A percentile compares a stretch with the other conserved stretches of the same genome.
Conservation (phyloP, 2,888 invertebrate species). For the Agrenia bidenticulata region DNA sequence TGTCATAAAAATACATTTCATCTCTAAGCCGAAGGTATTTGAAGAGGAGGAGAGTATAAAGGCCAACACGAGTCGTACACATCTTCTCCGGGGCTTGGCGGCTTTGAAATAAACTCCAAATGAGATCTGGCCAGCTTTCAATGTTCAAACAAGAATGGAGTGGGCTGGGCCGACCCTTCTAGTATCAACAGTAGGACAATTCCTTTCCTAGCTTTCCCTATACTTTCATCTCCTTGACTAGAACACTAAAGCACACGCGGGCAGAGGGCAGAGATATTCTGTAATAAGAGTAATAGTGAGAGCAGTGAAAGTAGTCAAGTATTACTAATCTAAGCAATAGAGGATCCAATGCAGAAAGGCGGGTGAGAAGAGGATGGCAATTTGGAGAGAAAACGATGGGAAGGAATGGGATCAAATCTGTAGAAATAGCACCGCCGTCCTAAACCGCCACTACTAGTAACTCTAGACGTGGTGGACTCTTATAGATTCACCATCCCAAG, state of each 20-base stretch:
- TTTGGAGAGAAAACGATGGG: constrained; percentile 11
- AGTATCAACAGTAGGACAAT: no score
- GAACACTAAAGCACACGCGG: constrained; percentile 1
- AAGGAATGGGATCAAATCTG: constrained; percentile 23
- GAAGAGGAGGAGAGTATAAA: no score
- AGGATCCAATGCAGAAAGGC: no score
- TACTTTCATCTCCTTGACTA: no score
- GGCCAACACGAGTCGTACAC: no score
- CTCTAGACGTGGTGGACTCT: neutral
- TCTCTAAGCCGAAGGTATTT: no score
- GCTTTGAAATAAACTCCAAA: constrained; percentile 3
- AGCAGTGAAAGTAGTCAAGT: constrained; percentile 15
- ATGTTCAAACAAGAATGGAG: constrained; percentile 1
- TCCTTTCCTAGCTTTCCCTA: no score
- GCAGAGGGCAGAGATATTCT: neutral
- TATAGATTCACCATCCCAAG: no score
- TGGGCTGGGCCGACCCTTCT: constrained; percentile 2
- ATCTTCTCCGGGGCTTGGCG: neutral
- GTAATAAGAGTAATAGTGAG: constrained; percentile 15
- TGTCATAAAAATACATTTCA: no score
- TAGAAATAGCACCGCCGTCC: constrained; percentile 3
- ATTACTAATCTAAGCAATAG: constrained; percentile 22
- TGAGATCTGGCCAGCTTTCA: neutral
- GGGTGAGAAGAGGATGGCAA: constrained; percentile 11
- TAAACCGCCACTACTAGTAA: neutral